phyloP scores from a whole-genome alignment of 2,113 vertebrate species.

The Puffinus mauretanicus region DNA sequence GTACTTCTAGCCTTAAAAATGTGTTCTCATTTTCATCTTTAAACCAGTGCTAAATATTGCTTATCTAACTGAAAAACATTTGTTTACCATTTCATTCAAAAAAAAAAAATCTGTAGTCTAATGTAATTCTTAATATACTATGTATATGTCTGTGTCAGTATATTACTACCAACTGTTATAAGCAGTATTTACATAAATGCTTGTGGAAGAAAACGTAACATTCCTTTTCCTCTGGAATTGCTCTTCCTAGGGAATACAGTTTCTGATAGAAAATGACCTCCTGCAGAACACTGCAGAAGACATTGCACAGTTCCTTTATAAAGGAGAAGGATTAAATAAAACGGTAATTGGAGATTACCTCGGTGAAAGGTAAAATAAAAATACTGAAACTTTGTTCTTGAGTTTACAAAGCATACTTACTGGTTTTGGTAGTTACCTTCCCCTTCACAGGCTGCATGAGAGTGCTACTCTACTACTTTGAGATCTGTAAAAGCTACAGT shows the following conservation, averaged over 20 bases:
- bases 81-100: neutral
- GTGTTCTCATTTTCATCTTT: neutral
- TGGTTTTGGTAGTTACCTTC: neutral
- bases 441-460: neutral
- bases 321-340: constrained; percentile 98
- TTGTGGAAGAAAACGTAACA: neutral
- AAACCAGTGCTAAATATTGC: neutral
- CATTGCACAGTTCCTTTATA: constrained; percentile 96
- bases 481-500: neutral
- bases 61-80: neutral
- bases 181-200: neutral
- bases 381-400: neutral
- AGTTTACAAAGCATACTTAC: neutral
- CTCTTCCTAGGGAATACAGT: constrained; percentile 89
- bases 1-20: neutral
- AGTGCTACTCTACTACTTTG: neutral
- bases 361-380: constrained; percentile 86
- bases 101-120: neutral
- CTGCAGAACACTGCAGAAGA: constrained; percentile 94
- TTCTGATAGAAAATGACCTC: constrained; percentile 96
- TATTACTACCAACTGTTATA: neutral
- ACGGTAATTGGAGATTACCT: constrained; percentile 97
- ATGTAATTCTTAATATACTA: neutral
- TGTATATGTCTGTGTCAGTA: neutral
- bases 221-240: neutral